These are phyloP conservation scores for Smithornis capensis DNA, from an alignment of 2,113 vertebrate genomes.

Conservation along the genomic window DNA sequence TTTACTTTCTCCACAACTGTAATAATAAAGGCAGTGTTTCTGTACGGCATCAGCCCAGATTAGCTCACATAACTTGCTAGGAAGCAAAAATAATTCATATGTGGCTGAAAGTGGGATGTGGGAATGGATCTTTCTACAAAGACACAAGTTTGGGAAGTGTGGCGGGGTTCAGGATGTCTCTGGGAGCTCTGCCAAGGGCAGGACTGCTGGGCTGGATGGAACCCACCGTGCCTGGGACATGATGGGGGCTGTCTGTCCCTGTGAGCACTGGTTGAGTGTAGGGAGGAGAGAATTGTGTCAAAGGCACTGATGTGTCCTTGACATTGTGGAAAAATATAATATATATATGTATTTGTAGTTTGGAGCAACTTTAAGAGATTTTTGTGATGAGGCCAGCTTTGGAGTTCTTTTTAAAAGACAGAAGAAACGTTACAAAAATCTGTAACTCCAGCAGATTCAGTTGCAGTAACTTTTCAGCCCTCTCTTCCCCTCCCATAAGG, in stretches of 20 bases:
- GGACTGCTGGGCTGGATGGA: background rate
- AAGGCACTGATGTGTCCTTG: background rate
- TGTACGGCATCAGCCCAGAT: background rate
- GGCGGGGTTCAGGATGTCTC: fast-evolving
- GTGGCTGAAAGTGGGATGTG: background rate
- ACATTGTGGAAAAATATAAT: background rate
- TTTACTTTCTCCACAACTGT: conserved; percentile 68
- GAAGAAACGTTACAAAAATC: background rate
- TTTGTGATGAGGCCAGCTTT: background rate
- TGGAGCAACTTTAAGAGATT: background rate
- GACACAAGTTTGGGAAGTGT: background rate
- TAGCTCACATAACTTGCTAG: conserved; percentile 23
- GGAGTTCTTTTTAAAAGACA: background rate
- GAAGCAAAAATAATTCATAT: conserved; percentile 42
- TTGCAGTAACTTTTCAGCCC: background rate
- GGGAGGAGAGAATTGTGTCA: background rate
- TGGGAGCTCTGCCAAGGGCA: background rate
- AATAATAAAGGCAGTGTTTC: conserved; percentile 56
- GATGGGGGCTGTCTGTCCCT: background rate
- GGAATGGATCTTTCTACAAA: background rate
- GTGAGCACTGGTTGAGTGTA: fast-evolving
- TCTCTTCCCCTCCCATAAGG: background rate
- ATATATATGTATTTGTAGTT: background rate
- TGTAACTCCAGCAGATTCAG: background rate
- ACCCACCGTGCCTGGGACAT: no score